Conservation (phyloP, 2,888 invertebrate genomes). For the Autographa pulchrina region DNA sequence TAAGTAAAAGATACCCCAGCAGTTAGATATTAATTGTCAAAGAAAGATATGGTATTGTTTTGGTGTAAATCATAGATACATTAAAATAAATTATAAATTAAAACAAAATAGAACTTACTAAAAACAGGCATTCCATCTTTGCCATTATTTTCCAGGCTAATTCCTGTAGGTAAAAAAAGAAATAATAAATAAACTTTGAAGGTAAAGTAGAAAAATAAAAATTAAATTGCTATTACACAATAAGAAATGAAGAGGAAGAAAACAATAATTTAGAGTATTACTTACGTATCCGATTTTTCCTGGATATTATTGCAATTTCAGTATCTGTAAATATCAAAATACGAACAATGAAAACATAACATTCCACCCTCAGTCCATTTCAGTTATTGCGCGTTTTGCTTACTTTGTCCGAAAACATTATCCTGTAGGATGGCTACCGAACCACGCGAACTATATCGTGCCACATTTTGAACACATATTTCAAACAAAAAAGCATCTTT, state of each 20-base stretch:
- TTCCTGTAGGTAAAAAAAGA: slow-evolving; percentile 36
- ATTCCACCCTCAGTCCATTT: slow-evolving; percentile 8
- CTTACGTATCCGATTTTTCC: slow-evolving; percentile 35
- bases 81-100: neutral
- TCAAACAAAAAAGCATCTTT: slow-evolving; percentile 50
- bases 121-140: slow-evolving; percentile 21
- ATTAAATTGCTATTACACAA: neutral
- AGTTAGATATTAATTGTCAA: too few species aligned
- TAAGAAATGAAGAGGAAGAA: neutral
- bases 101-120: slow-evolving; percentile 36
- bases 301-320: slow-evolving; percentile 23
- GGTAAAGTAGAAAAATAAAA: neutral
- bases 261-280: neutral
- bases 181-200: slow-evolving; percentile 31
- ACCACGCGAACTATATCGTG: slow-evolving; percentile 24
- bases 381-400: slow-evolving; percentile 19
- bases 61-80: neutral
- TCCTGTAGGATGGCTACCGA: slow-evolving; percentile 40
- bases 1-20: too few species aligned
- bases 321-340: slow-evolving; percentile 39
- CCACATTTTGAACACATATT: slow-evolving; percentile 36
- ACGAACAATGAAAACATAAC: slow-evolving; percentile 33
- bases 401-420: slow-evolving; percentile 46
- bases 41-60: neutral
- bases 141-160: slow-evolving; percentile 28